Conservation (phyloP, 2,797 vertebrate species). For the Myripristis murdjan region DNA sequence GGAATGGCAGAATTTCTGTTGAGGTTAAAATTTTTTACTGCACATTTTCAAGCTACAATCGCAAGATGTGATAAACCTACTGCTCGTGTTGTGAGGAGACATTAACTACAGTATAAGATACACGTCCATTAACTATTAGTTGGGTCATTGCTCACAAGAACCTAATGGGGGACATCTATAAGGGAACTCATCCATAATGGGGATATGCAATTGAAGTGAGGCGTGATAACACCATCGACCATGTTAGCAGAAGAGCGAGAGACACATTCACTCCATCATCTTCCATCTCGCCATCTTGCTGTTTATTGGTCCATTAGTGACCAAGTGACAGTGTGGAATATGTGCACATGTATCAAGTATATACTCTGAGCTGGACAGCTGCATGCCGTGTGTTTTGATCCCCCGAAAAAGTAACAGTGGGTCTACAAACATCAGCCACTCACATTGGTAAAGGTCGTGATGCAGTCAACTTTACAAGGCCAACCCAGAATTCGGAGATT, state of each 20-base stretch:
- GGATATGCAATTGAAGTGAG: constrained; percentile 59
- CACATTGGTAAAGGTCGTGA: constrained; percentile 20
- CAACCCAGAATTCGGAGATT: neutral
- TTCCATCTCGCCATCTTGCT: constrained; percentile 57
- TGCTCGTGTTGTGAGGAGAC: constrained; percentile 53
- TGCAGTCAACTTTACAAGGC: constrained; percentile 30
- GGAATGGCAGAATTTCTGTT: constrained; percentile 49
- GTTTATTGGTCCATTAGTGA: constrained; percentile 79
- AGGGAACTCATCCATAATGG: constrained; percentile 63
- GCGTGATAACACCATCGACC: constrained; percentile 51
- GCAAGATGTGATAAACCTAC: constrained; percentile 56
- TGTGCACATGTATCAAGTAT: constrained; percentile 61
- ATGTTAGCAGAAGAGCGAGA: constrained; percentile 35
- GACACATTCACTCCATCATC: constrained; percentile 63
- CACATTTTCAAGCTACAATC: constrained; percentile 40
- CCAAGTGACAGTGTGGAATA: constrained; percentile 63
- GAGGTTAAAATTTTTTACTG: constrained; percentile 48
- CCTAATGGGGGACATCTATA: constrained; percentile 51
- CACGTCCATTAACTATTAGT: constrained; percentile 52
- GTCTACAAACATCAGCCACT: constrained; percentile 40
- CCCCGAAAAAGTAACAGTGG: constrained; percentile 15
- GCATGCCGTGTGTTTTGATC: constrained; percentile 20
- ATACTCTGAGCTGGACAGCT: constrained; percentile 29
- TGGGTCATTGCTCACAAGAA: constrained; percentile 63
- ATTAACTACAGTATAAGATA: constrained; percentile 66